Evolutionary conservation across 1,140 invertebrate species (phyloP).

Genomic region (Metaphire vulgaris): DNA sequence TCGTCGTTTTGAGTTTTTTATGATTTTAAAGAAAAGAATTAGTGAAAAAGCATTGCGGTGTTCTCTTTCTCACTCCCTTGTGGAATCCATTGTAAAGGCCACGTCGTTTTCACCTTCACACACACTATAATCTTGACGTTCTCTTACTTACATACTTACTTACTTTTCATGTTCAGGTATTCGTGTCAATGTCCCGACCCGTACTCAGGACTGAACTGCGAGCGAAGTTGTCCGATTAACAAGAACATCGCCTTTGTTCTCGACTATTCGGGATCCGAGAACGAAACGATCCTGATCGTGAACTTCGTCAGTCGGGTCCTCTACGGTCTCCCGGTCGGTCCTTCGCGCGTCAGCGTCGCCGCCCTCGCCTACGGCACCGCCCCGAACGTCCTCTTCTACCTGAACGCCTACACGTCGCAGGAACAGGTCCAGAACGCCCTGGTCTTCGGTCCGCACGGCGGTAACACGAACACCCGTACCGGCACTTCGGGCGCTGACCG

Average conservation of each 20-base stretch:
- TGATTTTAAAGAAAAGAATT: too few species aligned
- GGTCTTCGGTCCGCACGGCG: constrained; percentile 10
- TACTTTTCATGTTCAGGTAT: too few species aligned
- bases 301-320: background rate
- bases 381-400: constrained; percentile 9
- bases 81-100: too few species aligned
- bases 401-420: constrained; percentile 14
- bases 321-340: background rate
- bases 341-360: background rate
- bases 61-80: too few species aligned
- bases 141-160: too few species aligned
- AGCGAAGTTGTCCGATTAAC: background rate
- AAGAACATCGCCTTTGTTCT: constrained; percentile 4
- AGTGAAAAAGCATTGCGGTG: too few species aligned
- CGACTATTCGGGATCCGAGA: background rate
- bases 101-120: too few species aligned
- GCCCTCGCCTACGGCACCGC: constrained; percentile 4
- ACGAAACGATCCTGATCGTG: background rate
- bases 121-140: too few species aligned
- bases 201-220: background rate
- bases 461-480: constrained; percentile 23
- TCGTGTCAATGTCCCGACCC: background rate
- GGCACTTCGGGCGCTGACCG: background rate
- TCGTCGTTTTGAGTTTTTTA: too few species aligned
- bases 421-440: constrained; percentile 12